Conservation (phyloP, 2,888 invertebrate species). For the Sipha maydis region DNA sequence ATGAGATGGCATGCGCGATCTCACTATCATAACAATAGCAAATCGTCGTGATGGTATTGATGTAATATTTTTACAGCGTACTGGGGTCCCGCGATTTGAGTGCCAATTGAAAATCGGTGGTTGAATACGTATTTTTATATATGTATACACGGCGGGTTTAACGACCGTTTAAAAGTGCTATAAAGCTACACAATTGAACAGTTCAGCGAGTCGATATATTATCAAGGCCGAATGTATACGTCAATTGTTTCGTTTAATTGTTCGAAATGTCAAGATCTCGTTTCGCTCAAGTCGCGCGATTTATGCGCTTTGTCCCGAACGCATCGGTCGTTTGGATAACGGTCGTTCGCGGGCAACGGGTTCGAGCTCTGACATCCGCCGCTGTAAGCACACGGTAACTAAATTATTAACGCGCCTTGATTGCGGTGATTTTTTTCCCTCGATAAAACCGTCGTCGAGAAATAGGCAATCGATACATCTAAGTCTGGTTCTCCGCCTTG, state of each 20-base stretch:
- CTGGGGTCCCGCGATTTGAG: too few relatives aligned
- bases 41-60: too few relatives aligned
- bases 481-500: too few relatives aligned
- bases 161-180: not conserved
- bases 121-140: not conserved
- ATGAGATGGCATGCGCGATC: too few relatives aligned
- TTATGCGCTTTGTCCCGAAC: not conserved
- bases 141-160: not conserved
- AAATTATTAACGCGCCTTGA: not conserved
- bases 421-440: not conserved
- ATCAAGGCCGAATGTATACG: not conserved
- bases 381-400: too few relatives aligned
- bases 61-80: too few relatives aligned
- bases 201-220: not conserved
- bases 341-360: too few relatives aligned
- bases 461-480: too few relatives aligned
- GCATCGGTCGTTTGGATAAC: not conserved
- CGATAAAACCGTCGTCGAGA: not conserved
- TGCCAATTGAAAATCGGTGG: not conserved
- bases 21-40: too few relatives aligned
- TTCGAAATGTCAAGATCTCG: not conserved
- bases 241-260: slow-evolving; percentile 4
- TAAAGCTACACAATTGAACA: not conserved
- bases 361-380: not conserved
- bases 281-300: not conserved